Evolutionary conservation across 2,797 vertebrate genomes (phyloP).

Genomic region (Erpetoichthys calabaricus): DNA sequence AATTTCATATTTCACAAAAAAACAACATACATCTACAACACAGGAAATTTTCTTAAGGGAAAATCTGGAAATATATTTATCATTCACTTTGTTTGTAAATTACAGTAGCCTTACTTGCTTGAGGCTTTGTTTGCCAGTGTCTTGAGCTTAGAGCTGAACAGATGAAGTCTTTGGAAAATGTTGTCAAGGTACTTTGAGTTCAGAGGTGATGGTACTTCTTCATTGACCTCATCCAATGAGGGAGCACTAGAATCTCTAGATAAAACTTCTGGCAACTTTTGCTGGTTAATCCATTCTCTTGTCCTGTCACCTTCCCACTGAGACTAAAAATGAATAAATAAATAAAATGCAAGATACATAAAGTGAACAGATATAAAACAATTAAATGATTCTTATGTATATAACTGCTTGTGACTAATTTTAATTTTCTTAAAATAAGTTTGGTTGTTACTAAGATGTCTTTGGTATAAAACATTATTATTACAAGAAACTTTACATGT

Average conservation of each 20-base stretch:
- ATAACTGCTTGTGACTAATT: neutral
- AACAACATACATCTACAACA: too few relatives aligned
- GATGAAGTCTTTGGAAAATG: conserved; percentile 57
- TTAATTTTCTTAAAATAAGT: too few relatives aligned
- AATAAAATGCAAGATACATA: conserved; percentile 15
- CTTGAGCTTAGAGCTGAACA: conserved; percentile 54
- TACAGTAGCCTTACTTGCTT: conserved; percentile 8
- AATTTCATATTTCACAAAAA: too few relatives aligned
- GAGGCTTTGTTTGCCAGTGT: conserved; percentile 50
- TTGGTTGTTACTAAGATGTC: too few relatives aligned
- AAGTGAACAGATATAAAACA: neutral
- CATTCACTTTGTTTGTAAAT: too few relatives aligned
- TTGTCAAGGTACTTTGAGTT: conserved; percentile 47
- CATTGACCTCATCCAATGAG: conserved; percentile 24
- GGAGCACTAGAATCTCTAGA: conserved; percentile 26
- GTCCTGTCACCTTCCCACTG: conserved; percentile 43
- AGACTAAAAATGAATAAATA: conserved; percentile 20
- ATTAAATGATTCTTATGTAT: neutral
- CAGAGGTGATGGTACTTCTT: conserved; percentile 20
- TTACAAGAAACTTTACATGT: too few relatives aligned
- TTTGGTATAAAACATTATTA: too few relatives aligned
- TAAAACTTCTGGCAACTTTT: conserved; percentile 46
- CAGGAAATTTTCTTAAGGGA: too few relatives aligned
- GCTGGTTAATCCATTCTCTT: conserved; percentile 68
- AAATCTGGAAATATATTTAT: too few relatives aligned